Evolutionary conservation across 2,797 vertebrate species (phyloP).

Genomic region (Triplophysa yarkandensis): DNA sequence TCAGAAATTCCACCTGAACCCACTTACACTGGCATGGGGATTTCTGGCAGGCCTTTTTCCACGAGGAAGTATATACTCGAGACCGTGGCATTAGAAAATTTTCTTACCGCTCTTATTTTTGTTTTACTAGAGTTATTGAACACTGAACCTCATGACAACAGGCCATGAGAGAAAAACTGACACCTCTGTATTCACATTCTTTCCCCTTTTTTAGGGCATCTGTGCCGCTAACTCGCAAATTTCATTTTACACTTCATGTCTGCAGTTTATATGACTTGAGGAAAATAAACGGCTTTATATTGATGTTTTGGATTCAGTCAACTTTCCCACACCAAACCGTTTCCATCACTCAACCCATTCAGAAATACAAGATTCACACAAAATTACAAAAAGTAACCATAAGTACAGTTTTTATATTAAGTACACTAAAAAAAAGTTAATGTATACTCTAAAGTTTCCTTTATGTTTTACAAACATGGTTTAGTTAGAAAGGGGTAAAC

Average conservation of each 20-base stretch:
- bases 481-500: too few species aligned
- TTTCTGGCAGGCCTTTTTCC: conserved; percentile 15
- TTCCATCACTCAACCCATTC: conserved; percentile 8
- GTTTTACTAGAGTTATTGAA: too few species aligned
- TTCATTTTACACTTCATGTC: conserved; percentile 32
- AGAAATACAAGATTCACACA: background rate
- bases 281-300: background rate
- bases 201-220: background rate
- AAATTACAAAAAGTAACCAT: too few species aligned
- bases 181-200: background rate
- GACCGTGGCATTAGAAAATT: conserved; percentile 11
- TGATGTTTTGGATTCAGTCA: conserved; percentile 28
- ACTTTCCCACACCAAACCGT: conserved; percentile 12
- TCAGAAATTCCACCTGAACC: conserved; percentile 17
- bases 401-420: too few species aligned
- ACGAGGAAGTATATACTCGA: conserved; percentile 25
- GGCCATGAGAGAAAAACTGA: background rate
- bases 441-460: too few species aligned
- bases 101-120: background rate
- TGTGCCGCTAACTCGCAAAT: conserved; percentile 11
- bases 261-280: conserved; percentile 16
- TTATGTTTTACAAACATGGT: too few species aligned
- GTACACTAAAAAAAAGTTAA: too few species aligned
- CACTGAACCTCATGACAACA: background rate
- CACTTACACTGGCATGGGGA: conserved; percentile 25